Evolutionary conservation across 2,888 invertebrate species (phyloP), one percentile per base, ranked within the genome.

Genomic region (Hofmannophila pseudospretella): DNA sequence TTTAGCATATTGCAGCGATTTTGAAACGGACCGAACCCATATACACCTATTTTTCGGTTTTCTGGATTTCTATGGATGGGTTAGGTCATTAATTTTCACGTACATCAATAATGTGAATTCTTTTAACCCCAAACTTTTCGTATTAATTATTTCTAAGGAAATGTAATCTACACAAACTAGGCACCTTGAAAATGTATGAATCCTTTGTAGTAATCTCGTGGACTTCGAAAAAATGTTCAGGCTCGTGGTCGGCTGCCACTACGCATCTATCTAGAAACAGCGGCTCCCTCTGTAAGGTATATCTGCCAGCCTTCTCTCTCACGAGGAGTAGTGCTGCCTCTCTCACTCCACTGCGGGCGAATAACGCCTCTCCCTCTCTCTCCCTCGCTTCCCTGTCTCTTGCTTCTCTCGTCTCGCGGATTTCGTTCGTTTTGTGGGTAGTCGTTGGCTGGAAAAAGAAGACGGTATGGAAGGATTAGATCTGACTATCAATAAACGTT

Each of bases 121-220:
- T n/a, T n/a, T n/a, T n/a, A n/a, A n/a, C n/a, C n/a, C n/a, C n/a
- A n/a, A n/a, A n/a, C n/a, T n/a, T n/a, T n/a, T n/a, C n/a, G n/a
- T n/a, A n/a, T n/a, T n/a, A n/a, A n/a, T n/a, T n/a, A n/a, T n/a
- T n/a, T n/a, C n/a, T n/a, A n/a, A n/a, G n/a, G n/a, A n/a, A n/a
- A n/a, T n/a, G n/a, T n/a, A n/a, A n/a, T n/a, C n/a, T n/a, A n/a
- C n/a, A n/a, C n/a, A n/a, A n/a, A n/a, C n/a, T n/a, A n/a, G n/a
- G n/a, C n/a, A 96, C 97, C 93, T 97, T 97, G 82, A 97, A 95
- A 77, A 97, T 94, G 81, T 94, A 96, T 39, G 96, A 94, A 75
- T 97, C 97, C 84, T 96, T 96, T 42, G 95, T 94, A 49, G 95
- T 92, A 49, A 96, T 91, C 84, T 97, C 97, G 80, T 96, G 96